phyloP scores from a whole-genome alignment of 2,113 vertebrate species.

The Hylia prasina region DNA sequence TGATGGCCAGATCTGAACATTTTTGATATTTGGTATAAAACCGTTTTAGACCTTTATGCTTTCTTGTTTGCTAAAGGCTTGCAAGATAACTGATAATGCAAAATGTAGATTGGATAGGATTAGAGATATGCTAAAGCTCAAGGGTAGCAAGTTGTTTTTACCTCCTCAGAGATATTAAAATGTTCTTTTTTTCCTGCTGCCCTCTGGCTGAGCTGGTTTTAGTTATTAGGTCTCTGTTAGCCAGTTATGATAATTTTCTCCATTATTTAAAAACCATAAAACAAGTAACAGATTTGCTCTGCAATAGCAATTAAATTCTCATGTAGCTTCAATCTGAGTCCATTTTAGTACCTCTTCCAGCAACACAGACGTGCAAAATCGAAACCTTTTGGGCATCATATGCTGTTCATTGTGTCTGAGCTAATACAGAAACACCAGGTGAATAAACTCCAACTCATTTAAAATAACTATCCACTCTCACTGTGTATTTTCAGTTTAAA shows the following conservation, averaged over 20 bases:
- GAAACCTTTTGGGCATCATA: rapidly evolving
- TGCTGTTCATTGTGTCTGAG: background rate
- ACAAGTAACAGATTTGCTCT: background rate
- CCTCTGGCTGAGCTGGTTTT: background rate
- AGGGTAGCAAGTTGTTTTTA: background rate
- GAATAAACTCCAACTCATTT: background rate
- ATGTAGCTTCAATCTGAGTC: background rate
- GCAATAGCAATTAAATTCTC: background rate
- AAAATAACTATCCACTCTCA: background rate
- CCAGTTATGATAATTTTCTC: background rate
- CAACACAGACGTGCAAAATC: background rate
- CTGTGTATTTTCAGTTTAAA: background rate
- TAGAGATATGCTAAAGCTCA: background rate
- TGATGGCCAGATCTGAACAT: background rate
- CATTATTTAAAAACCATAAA: background rate
- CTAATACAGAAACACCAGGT: background rate
- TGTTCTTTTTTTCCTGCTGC: background rate
- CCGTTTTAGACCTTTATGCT: background rate
- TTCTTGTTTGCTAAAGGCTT: background rate
- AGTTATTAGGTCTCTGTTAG: background rate
- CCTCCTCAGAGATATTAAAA: background rate
- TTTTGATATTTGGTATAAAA: background rate
- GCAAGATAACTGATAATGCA: background rate
- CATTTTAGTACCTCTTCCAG: background rate
- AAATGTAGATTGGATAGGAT: background rate